These are phyloP conservation scores for Thalassophryne amazonica DNA, from an alignment of 2,797 vertebrate genomes.

Conservation along the genomic window DNA sequence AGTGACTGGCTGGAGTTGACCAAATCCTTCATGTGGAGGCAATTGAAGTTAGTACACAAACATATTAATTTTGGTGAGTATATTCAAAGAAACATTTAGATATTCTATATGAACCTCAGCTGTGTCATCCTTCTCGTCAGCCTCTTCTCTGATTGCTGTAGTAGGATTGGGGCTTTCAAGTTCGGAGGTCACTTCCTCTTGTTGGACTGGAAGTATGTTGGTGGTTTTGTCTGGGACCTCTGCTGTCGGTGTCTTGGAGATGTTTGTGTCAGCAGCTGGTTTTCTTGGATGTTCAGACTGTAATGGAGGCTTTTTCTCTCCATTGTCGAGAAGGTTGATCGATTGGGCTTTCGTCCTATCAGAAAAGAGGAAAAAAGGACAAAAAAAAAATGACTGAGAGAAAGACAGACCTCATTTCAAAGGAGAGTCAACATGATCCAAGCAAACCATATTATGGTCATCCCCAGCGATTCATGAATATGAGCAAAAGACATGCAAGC, in stretches of 20 bases:
- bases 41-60: too few relatives aligned
- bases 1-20: slow-evolving; percentile 84
- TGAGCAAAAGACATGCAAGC: slow-evolving; percentile 13
- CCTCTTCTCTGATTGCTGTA: slow-evolving; percentile 28
- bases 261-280: not conserved
- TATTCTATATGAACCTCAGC: slow-evolving; percentile 50
- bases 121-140: slow-evolving; percentile 45
- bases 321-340: not conserved
- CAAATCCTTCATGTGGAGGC: slow-evolving; percentile 63
- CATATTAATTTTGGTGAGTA: too few relatives aligned
- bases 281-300: not conserved
- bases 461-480: not conserved
- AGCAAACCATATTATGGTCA: not conserved
- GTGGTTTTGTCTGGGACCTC: slow-evolving; percentile 36
- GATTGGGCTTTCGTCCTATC: slow-evolving; percentile 26
- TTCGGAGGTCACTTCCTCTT: slow-evolving; percentile 49
- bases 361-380: not conserved
- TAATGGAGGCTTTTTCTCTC: not conserved
- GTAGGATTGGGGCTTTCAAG: slow-evolving; percentile 3
- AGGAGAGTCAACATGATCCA: not conserved
- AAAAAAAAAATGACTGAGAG: not conserved
- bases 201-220: slow-evolving; percentile 60
- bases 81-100: not conserved
- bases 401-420: not conserved
- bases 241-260: not conserved